These are phyloP conservation scores for Ia io DNA, from an alignment of 2,113 vertebrate species.

Conservation along the genomic window DNA sequence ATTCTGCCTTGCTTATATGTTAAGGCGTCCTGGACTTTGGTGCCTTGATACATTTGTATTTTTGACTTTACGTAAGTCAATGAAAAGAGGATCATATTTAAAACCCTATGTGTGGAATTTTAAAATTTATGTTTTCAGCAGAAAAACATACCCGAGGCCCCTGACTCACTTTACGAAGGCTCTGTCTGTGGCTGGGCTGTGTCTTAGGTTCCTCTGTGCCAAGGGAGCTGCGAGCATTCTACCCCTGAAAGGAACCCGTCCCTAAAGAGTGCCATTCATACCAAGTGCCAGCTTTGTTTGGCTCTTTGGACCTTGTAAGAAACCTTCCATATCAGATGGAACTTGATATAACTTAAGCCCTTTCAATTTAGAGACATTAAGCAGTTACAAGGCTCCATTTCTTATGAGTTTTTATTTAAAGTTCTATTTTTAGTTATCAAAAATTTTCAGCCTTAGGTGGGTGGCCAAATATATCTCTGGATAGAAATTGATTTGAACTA, in stretches of 20 bases:
- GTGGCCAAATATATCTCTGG: background rate
- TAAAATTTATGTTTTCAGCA: background rate
- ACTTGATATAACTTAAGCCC: background rate
- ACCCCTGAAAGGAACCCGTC: background rate
- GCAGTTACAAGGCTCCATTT: background rate
- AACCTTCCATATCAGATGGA: background rate
- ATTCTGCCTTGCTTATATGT: conserved; percentile 17
- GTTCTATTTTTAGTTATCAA: background rate
- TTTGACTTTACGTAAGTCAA: background rate
- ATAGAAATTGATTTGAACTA: background rate
- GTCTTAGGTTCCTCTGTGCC: background rate
- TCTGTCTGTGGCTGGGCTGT: background rate
- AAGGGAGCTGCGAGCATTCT: background rate
- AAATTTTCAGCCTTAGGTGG: background rate
- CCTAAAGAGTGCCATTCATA: background rate
- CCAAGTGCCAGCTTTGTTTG: background rate
- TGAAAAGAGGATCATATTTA: background rate
- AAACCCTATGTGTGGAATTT: background rate
- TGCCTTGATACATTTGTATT: background rate
- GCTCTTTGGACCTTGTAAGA: background rate
- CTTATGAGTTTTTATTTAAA: conserved; percentile 12
- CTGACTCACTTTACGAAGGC: background rate
- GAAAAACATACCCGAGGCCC: background rate
- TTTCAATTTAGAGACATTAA: background rate
- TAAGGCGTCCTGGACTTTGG: background rate